A percentile compares a stretch with the other conserved stretches of the same genome.
Conservation (phyloP, 2,888 invertebrate genomes). For the Plemyria rubiginata region DNA sequence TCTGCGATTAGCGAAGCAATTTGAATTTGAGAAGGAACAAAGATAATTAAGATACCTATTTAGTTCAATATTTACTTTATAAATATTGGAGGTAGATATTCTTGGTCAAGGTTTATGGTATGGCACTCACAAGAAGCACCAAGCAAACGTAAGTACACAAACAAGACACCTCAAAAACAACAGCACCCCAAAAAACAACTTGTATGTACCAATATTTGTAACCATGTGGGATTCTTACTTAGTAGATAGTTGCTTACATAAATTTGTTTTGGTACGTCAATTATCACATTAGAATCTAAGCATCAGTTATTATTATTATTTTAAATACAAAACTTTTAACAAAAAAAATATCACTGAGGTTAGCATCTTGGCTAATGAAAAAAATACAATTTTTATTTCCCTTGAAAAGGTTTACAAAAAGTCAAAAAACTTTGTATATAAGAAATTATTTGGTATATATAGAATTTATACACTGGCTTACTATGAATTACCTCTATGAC, state of each 20-base stretch:
- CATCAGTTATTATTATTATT: too few species aligned
- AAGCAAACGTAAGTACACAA: not conserved
- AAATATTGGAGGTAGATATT: too few species aligned
- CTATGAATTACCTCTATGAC: not conserved
- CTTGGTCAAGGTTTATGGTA: too few species aligned
- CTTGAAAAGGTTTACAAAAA: not conserved
- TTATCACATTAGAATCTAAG: conserved; percentile 5
- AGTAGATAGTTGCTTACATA: not conserved
- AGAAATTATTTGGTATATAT: not conserved
- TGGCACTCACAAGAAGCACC: too few species aligned
- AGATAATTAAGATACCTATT: too few species aligned
- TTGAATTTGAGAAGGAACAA: too few species aligned
- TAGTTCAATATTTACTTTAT: too few species aligned
- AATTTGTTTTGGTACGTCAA: conserved; percentile 4
- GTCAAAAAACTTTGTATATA: not conserved
- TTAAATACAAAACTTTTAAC: too few species aligned
- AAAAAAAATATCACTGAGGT: too few species aligned
- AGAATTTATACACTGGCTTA: not conserved
- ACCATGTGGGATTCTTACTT: not conserved
- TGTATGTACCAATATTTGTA: not conserved
- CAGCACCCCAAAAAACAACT: not conserved
- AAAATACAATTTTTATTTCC: too few species aligned
- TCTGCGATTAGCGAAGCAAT: too few species aligned
- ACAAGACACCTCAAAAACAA: not conserved
- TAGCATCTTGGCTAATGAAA: too few species aligned